Evolutionary conservation across 2,888 invertebrate genomes (phyloP), one percentile per base, ranked within the genome.

Genomic region (Polyommatus iphigenia): DNA sequence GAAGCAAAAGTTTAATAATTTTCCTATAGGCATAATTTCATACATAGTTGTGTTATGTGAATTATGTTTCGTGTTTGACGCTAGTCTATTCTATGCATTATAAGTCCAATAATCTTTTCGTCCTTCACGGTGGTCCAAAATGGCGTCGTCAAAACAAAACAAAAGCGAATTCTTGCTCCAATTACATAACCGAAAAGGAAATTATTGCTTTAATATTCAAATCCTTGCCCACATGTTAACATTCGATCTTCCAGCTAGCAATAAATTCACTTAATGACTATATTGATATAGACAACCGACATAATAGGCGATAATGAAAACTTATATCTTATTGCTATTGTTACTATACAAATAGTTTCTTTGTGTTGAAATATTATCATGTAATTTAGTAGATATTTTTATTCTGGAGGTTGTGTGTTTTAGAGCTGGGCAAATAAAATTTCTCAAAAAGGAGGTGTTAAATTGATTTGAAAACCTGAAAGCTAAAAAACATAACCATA

Each of bases 121-220:
- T 18, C 67, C 67, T 67, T 10, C 62, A 24, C 32, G 67, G 67
- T 67, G 67, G 29, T 67, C 67, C 29, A 29, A 67, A 15, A 67
- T 67, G 29, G 67, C 29, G 67, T 29, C 67, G 20, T 5, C 32
- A 67, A 29, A 29, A 67, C 29, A 67, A 67, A 67, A 67, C 32
- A 67, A 67, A 67, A 6, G 67, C 29, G 67, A 67, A 67, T 67
- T 67, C 67, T 15, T 67, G 67, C 15, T 67, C 67, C 67, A 67
- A 67, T 67, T 67, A 67, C 67, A 5, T 32, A 15, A 32, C 67
- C 15, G 6, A 67, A 29, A 67, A 67, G 32, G 67, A 67, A 32
- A 32, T 67, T 10, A 67, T 67, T 32, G 29, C 29, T 67, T 67
- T 32, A 18, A 67, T 29, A 67, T 67, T 67, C 67, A 67, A 67